Conservation (phyloP, 2,113 vertebrate species). For the Prionailurus viverrinus region DNA sequence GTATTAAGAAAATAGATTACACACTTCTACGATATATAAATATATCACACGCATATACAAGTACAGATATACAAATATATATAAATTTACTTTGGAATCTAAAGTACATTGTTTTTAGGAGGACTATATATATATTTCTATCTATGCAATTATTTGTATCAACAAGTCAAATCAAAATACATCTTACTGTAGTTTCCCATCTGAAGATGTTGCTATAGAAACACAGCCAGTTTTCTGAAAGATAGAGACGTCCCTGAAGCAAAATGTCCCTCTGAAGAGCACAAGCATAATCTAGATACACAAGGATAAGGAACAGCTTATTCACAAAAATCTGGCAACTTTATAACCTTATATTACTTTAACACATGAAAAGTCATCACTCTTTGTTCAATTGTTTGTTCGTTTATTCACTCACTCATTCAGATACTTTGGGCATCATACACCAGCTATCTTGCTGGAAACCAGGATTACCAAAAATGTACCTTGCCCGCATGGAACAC, state of each 20-base stretch:
- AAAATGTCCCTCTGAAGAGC: constrained; percentile 97
- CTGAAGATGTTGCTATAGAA: constrained; percentile 98
- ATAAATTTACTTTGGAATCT: constrained; percentile 51
- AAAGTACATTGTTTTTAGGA: constrained; percentile 24
- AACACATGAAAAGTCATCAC: neutral
- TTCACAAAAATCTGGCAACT: constrained; percentile 39
- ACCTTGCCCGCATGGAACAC: neutral
- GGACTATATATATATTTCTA: constrained; percentile 19
- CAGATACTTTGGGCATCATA: neutral
- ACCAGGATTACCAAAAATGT: neutral
- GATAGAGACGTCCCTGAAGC: constrained; percentile 95
- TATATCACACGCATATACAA: neutral
- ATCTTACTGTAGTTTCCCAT: constrained; percentile 94
- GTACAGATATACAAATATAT: constrained; percentile 2
- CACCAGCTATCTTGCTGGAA: neutral
- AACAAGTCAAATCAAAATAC: constrained; percentile 64
- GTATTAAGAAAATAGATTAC: constrained; percentile 60
- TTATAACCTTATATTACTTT: constrained; percentile 14
- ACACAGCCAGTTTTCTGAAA: constrained; percentile 95
- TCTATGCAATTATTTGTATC: constrained; percentile 47
- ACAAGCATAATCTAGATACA: constrained; percentile 92
- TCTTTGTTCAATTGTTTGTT: neutral
- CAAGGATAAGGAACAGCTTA: constrained; percentile 63
- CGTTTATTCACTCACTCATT: neutral
- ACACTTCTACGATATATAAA: neutral